These are phyloP conservation scores for Pterois miles DNA, from an alignment of 2,797 vertebrate species.

Conservation along the genomic window DNA sequence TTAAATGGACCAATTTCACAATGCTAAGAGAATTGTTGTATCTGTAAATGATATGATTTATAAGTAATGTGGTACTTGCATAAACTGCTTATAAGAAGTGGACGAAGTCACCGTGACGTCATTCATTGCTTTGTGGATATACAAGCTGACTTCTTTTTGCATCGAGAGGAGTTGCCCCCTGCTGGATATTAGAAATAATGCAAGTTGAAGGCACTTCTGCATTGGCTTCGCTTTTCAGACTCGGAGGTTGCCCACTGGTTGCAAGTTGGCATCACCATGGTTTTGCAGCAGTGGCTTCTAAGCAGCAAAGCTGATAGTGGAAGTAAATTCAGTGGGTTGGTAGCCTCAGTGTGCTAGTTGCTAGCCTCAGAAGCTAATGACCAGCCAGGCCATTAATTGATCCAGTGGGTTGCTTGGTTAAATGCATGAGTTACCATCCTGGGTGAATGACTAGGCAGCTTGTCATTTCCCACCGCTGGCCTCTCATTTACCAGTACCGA, in stretches of 20 bases:
- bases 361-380: neutral
- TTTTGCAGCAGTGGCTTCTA: neutral
- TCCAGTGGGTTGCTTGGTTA: neutral
- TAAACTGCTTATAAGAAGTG: too few relatives aligned
- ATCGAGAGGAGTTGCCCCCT: too few relatives aligned
- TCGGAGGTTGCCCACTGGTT: too few relatives aligned
- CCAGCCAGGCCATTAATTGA: neutral
- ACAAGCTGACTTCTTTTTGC: too few relatives aligned
- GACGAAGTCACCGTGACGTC: too few relatives aligned
- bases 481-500: neutral
- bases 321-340: too few relatives aligned
- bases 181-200: too few relatives aligned
- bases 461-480: neutral
- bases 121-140: too few relatives aligned
- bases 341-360: neutral
- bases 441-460: neutral
- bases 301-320: too few relatives aligned
- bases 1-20: neutral
- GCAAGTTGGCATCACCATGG: neutral
- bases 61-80: too few relatives aligned
- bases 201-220: too few relatives aligned
- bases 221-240: fast-evolving
- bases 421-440: neutral
- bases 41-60: neutral
- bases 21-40: neutral